Evolutionary conservation across 2,113 vertebrate genomes (phyloP).

Genomic region (Scophthalmus maximus): DNA sequence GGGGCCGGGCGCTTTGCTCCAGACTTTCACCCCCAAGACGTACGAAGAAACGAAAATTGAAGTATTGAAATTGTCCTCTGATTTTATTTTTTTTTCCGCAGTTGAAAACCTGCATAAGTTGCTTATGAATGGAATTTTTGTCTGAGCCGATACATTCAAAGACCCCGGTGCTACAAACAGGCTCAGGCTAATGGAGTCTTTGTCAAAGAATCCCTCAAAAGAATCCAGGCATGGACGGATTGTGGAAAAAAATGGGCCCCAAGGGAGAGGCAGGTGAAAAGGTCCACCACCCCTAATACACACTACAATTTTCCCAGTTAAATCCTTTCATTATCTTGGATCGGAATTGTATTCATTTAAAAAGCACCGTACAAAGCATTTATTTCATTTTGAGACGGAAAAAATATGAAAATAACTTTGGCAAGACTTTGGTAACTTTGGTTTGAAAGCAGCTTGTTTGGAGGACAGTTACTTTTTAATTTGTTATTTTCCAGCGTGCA

Average conservation of each 20-base stretch:
- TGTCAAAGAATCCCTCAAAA: background rate
- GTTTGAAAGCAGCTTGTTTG: constrained; percentile 21
- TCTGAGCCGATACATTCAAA: background rate
- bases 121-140: too few relatives aligned
- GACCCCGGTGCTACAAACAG: background rate
- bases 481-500: background rate
- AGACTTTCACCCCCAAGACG: constrained; percentile 27
- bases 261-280: background rate
- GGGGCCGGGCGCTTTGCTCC: constrained; percentile 36
- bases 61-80: background rate
- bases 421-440: background rate
- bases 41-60: constrained; percentile 1
- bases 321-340: too few relatives aligned
- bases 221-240: background rate
- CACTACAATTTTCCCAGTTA: background rate
- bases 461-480: background rate
- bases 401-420: background rate
- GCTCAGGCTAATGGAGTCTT: background rate
- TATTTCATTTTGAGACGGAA: background rate
- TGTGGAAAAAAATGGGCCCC: background rate
- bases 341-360: background rate
- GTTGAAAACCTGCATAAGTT: too few relatives aligned
- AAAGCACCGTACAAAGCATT: background rate
- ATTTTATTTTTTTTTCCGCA: too few relatives aligned
- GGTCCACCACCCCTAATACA: background rate